These are phyloP conservation scores for Odontocolon sp. DNA, from an alignment of 2,888 invertebrate genomes.

Conservation along the genomic window DNA sequence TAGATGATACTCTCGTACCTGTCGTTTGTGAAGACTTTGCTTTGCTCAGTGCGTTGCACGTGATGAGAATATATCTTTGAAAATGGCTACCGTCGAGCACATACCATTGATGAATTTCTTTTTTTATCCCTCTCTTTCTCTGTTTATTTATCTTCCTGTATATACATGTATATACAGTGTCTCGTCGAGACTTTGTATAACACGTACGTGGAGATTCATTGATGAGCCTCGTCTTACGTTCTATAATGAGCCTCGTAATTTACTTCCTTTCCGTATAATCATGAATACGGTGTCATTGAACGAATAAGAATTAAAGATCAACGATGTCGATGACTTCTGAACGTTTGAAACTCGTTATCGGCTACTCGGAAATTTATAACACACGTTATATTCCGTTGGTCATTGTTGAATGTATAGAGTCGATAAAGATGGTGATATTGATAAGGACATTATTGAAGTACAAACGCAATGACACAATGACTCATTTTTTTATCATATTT, in stretches of 20 bases:
- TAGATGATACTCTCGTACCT: slow-evolving; percentile 3
- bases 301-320: background rate
- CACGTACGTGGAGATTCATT: slow-evolving; percentile 32
- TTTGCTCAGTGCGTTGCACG: slow-evolving; percentile 46
- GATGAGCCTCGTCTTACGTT: slow-evolving; percentile 14
- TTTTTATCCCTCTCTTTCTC: slow-evolving; percentile 2
- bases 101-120: slow-evolving; percentile 59
- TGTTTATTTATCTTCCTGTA: slow-evolving; percentile 17
- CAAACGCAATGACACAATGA: background rate
- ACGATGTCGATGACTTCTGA: background rate
- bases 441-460: background rate
- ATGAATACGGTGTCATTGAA: background rate
- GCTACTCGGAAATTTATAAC: too few relatives aligned
- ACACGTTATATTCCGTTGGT: too few relatives aligned
- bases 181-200: background rate
- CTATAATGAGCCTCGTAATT: slow-evolving; percentile 30
- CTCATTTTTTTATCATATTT: too few relatives aligned
- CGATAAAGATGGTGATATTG: too few relatives aligned
- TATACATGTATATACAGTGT: background rate
- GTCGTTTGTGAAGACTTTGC: slow-evolving; percentile 32
- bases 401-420: background rate
- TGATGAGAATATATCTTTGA: slow-evolving; percentile 38
- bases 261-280: slow-evolving; percentile 19
- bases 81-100: background rate
- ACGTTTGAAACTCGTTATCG: background rate